phyloP scores from a whole-genome alignment of 2,797 vertebrate species.

The Notolepis coatsorum region DNA sequence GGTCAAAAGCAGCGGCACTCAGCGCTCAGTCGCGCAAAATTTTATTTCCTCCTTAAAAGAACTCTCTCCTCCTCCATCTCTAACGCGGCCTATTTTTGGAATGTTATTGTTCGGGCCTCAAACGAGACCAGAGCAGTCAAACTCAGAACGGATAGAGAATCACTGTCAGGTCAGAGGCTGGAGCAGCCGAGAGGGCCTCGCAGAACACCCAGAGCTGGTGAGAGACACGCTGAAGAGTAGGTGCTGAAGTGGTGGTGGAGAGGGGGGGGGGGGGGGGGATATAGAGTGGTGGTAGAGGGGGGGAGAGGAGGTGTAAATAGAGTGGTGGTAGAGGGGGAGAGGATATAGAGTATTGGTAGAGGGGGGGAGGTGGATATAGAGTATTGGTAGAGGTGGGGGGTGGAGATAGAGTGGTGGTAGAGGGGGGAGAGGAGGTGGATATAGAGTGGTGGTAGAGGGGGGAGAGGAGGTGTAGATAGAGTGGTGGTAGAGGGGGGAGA shows the following conservation, averaged over 20 bases:
- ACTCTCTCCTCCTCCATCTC: constrained; percentile 38
- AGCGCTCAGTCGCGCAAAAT: constrained; percentile 45
- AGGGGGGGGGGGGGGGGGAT: neutral
- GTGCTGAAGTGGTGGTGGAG: neutral
- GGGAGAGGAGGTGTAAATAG: neutral
- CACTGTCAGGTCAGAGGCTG: no score
- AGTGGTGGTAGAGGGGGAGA: no score
- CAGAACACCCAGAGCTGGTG: no score
- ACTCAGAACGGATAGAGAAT: constrained; percentile 34
- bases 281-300: neutral
- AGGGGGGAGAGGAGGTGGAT: no score
- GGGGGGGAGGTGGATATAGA: no score
- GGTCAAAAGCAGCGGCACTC: constrained; percentile 67
- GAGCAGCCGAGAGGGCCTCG: neutral
- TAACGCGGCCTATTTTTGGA: constrained; percentile 57
- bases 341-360: no score
- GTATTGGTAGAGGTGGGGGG: no score
- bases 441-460: no score
- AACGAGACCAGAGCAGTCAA: constrained; percentile 45
- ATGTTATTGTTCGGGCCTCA: constrained; percentile 52
- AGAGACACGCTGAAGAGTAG: neutral
- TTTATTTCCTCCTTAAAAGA: constrained; percentile 63
- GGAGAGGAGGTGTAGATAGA: neutral
- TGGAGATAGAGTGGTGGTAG: no score
- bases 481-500: neutral